phyloP scores from a whole-genome alignment of 2,113 vertebrate species.

The Neotragus moschatus region DNA sequence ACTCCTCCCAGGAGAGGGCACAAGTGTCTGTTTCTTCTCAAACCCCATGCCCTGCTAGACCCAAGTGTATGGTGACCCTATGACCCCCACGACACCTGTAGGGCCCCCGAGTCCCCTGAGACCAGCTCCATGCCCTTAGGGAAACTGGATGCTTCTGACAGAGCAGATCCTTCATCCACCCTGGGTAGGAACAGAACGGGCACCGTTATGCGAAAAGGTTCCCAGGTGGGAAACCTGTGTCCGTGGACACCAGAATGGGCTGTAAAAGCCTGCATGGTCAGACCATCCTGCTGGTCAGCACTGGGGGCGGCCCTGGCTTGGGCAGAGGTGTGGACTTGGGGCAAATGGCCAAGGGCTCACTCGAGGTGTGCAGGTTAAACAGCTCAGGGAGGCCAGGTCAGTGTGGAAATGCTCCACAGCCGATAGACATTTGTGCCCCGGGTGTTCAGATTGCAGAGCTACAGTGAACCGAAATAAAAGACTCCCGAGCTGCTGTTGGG shows the following conservation, averaged over 20 bases:
- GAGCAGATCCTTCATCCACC: too few relatives aligned
- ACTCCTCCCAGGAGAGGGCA: neutral
- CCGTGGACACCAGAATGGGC: neutral
- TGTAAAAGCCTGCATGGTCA: neutral
- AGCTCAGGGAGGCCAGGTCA: neutral
- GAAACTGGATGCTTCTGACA: neutral
- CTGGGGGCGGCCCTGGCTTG: neutral
- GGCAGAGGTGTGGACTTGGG: neutral
- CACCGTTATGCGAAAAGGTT: too few relatives aligned
- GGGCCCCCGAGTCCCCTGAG: neutral
- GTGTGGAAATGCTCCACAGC: neutral
- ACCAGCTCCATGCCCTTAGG: neutral
- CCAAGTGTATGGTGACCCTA: neutral
- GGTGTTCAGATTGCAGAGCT: neutral
- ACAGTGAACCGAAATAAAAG: rapidly evolving
- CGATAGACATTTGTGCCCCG: neutral
- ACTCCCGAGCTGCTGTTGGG: neutral
- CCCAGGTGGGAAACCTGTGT: neutral
- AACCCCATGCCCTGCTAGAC: neutral
- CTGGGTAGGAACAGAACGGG: neutral
- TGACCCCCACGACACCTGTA: neutral
- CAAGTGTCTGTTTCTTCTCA: neutral
- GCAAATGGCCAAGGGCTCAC: neutral
- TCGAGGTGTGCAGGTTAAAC: neutral
- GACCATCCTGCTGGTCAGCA: neutral